Percentiles rank a stretch among this genome's conserved stretches.
These are phyloP conservation scores for Psittacara wagleri DNA, from an alignment of 2,113 vertebrate genomes.

Conservation along the genomic window DNA sequence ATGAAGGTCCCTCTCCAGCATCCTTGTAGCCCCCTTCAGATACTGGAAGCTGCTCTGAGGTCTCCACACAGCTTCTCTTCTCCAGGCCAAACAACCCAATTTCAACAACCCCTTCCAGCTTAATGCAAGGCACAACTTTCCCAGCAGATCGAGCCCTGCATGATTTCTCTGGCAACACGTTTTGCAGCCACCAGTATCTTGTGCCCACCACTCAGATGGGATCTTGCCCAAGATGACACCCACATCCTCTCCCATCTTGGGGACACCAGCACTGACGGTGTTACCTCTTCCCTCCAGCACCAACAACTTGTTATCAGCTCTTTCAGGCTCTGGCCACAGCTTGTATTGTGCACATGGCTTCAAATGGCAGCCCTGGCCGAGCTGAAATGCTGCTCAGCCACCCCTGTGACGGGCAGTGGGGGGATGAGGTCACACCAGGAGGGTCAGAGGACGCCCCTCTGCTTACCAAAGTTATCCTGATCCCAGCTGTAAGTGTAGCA, in stretches of 20 bases:
- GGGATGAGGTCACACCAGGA: not conserved
- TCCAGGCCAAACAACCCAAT: not conserved
- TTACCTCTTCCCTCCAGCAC: not conserved
- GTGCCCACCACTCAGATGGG: fast-evolving
- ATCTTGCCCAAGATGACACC: not conserved
- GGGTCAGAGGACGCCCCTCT: fast-evolving
- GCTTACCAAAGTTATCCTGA: slow-evolving; percentile 94
- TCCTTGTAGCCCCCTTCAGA: not conserved
- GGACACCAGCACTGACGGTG: not conserved
- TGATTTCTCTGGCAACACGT: not conserved
- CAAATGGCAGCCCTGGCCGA: not conserved
- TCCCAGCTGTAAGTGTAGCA: slow-evolving; percentile 92
- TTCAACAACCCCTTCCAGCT: not conserved
- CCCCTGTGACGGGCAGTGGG: fast-evolving
- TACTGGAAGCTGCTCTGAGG: not conserved
- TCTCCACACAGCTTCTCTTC: not conserved
- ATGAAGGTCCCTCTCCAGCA: not conserved
- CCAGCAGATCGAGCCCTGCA: not conserved
- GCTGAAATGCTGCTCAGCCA: not conserved
- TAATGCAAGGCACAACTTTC: not conserved
- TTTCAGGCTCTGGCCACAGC: not conserved
- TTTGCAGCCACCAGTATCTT: not conserved
- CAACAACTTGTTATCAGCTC: not conserved
- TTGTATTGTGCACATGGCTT: not conserved
- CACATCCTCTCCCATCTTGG: not conserved